These are phyloP conservation scores for Lophius piscatorius DNA, from an alignment of 2,113 vertebrate genomes.

Conservation along the genomic window DNA sequence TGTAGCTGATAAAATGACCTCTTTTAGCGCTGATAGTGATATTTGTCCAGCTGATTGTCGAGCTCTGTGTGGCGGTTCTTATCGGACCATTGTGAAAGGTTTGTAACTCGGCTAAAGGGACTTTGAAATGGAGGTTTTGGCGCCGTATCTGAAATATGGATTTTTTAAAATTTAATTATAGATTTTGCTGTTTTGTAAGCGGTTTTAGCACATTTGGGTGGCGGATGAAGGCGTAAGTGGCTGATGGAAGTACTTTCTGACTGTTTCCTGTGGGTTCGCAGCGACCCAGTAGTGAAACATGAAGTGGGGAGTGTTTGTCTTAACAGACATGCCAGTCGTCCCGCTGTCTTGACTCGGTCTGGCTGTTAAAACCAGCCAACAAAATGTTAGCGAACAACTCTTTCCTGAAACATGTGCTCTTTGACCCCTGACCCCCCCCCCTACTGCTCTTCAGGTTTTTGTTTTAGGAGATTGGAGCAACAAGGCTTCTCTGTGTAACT, in stretches of 20 bases:
- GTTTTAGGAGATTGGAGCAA: slow-evolving; percentile 48
- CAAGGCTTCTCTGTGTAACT: slow-evolving; percentile 44
- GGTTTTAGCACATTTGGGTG: no score
- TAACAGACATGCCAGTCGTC: slow-evolving; percentile 46
- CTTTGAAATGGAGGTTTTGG: slow-evolving; percentile 13
- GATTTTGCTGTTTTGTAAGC: no score
- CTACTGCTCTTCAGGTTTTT: slow-evolving; percentile 46
- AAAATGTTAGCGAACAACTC: slow-evolving; percentile 51
- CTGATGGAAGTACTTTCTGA: slow-evolving; percentile 7
- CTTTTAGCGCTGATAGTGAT: slow-evolving; percentile 39
- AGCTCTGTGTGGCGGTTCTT: slow-evolving; percentile 29
- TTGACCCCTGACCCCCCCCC: slow-evolving; percentile 52
- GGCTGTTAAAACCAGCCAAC: slow-evolving; percentile 56
- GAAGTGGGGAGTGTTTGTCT: slow-evolving; percentile 53
- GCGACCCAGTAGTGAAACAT: slow-evolving; percentile 20
- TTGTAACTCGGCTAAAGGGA: background rate
- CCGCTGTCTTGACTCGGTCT: slow-evolving; percentile 34
- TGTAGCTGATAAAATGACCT: no score
- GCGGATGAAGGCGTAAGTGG: background rate
- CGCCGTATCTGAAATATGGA: no score
- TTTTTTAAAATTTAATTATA: no score
- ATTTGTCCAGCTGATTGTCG: slow-evolving; percentile 42
- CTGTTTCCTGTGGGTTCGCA: slow-evolving; percentile 29
- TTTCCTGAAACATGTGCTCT: slow-evolving; percentile 71
- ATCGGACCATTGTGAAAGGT: slow-evolving; percentile 39